Percentiles rank a stretch among this genome's conserved stretches.
Conservation (phyloP, 2,888 invertebrate species). For the Drosophila fungiperda region DNA sequence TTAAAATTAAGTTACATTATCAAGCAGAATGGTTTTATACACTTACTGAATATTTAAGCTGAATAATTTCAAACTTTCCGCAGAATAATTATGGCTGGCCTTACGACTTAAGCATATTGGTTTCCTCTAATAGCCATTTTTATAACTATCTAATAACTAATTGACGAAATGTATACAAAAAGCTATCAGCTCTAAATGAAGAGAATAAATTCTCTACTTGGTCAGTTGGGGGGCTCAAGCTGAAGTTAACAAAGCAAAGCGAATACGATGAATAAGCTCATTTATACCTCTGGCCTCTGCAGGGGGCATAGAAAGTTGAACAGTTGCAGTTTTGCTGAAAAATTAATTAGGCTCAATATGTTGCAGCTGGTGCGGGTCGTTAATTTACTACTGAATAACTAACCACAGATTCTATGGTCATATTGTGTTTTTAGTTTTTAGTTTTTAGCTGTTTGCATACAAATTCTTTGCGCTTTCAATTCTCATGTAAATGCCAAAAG, state of each 20-base stretch:
- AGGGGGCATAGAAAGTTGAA: constrained; percentile 45
- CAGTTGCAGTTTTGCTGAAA: constrained; percentile 58
- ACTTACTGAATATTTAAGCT: constrained; percentile 5
- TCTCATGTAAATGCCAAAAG: constrained; percentile 79
- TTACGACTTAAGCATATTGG: neutral
- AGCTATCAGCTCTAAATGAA: too few relatives aligned
- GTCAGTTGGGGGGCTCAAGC: neutral
- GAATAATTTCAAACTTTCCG: too few relatives aligned
- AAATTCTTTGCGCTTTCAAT: constrained; percentile 63
- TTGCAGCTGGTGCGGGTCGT: constrained; percentile 45
- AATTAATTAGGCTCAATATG: constrained; percentile 76
- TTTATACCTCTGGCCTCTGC: constrained; percentile 17
- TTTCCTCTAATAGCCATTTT: neutral
- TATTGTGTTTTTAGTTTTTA: constrained; percentile 55
- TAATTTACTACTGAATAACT: constrained; percentile 22
- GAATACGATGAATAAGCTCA: neutral
- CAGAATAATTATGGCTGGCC: neutral
- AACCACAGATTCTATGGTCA: constrained; percentile 65
- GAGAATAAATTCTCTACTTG: neutral
- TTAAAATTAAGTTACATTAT: constrained; percentile 32
- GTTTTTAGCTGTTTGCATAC: constrained; percentile 11
- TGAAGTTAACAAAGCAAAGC: neutral
- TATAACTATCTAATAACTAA: neutral
- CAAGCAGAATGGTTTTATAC: constrained; percentile 15
- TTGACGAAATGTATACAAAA: neutral